These are phyloP conservation scores for Nymphalis polychloros DNA, from an alignment of 2,888 invertebrate genomes.

Conservation along the genomic window DNA sequence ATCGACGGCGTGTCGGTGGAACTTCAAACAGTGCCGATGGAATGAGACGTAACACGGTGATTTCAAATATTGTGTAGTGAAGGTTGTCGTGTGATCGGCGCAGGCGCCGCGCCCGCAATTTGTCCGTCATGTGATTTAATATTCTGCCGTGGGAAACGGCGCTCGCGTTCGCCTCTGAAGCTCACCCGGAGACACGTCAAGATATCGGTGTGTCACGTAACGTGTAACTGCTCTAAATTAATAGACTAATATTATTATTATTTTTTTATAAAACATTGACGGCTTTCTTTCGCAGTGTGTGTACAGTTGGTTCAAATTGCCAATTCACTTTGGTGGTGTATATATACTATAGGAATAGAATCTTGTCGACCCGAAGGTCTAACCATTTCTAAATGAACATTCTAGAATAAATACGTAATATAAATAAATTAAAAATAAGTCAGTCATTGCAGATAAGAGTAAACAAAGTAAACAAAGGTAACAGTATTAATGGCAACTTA, in stretches of 20 bases:
- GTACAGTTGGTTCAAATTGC: too few species aligned
- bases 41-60: slow-evolving; percentile 15
- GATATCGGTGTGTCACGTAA: slow-evolving; percentile 16
- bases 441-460: too few species aligned
- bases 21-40: slow-evolving; percentile 24
- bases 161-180: slow-evolving; percentile 6
- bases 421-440: too few species aligned
- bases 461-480: too few species aligned
- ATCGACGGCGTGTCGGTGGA: slow-evolving; percentile 14
- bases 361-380: too few species aligned
- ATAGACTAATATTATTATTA: not conserved
- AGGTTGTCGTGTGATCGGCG: slow-evolving; percentile 17
- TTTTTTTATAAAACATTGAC: not conserved
- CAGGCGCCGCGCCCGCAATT: slow-evolving; percentile 43
- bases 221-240: not conserved
- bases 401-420: too few species aligned
- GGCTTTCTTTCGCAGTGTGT: not conserved
- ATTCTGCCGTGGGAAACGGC: slow-evolving; percentile 45
- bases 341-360: too few species aligned
- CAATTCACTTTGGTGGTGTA: too few species aligned
- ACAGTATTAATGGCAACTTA: not conserved
- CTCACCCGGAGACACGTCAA: slow-evolving; percentile 21
- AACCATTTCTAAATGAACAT: too few species aligned
- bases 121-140: slow-evolving; percentile 65
- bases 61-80: slow-evolving; percentile 8